Evolutionary conservation across 1,140 invertebrate species (phyloP), one percentile per base, ranked within the genome.

Genomic region (Bombus soroeensis): DNA sequence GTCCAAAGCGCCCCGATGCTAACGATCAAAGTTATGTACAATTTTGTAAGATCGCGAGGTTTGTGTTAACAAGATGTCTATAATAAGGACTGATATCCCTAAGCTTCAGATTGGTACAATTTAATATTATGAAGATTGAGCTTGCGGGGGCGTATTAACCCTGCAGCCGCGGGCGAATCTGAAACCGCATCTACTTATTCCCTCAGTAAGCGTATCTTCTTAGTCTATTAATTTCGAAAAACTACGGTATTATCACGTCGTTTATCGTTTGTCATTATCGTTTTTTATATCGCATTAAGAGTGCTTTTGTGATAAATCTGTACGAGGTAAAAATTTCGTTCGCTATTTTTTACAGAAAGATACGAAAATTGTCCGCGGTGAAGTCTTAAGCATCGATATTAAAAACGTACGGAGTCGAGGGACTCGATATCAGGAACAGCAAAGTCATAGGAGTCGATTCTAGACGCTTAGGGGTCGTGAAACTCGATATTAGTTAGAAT

Each of bases 401-500:
- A 78, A 64, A 78, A 41, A 64, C 34, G 13, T 8, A 41, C 13
- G 37, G 6, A 22, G 34, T 41, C 37, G 37, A n/a, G 57, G n/a
- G 57, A 62, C 37, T 13, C 10, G 28, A 62, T 62, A 41, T 39
- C 32, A 32, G 37, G n/a, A n/a, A 4, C 18, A n/a, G 59, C 10
- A 13, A 32, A 53, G 15, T 59, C 74, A 13, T 4, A n/a, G 34
- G 37, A 39, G 12, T 32, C 57, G 13, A 77, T 39, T 34, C 2
- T 41, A 74, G 72, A 25, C 8, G 41, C 74, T 76, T 28, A 64
- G 28, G 37, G 37, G 28, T 41, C 57, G 37, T 78, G 37, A 59
- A 64, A 43, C 59, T 41, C 28, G 75, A 78, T 78, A 64, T 62
- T 53, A 57, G 32, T 12, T 34, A 18, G 53, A 76, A 39, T 78